Base-by-base conservation (phyloP, 2,888 invertebrate genomes). In the Alcis repandata region DNA sequence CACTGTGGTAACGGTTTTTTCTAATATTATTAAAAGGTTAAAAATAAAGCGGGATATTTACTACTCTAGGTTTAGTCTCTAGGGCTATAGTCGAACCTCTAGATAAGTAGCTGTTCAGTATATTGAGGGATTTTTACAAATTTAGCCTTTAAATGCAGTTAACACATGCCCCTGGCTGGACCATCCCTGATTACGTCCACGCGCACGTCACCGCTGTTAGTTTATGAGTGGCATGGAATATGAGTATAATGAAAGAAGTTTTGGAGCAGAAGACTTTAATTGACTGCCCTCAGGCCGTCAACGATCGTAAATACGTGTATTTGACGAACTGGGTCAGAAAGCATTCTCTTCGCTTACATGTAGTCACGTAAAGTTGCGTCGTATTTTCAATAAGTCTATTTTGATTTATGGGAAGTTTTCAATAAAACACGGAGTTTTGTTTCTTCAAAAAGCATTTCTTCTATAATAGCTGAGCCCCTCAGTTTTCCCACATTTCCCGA, bases 141-240 rank as follows among this genome's bases (percentile, higher is more conserved):
- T 40, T 10, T 6, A 15, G n/a, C 0, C 6, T 20, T 4, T n/a
- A 13, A 46, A 22, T 22, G 22, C 22, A 22, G 2, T 22, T 8
- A 22, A n/a, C 3, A 43, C 43, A 43, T 43, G 19, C 32, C 48
- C 32, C 48, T 20, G 7, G 2, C 15, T 8, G 13, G 32, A 17
- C 11, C 10, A 15, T 32, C 32, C 59, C 36, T 59, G 10, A 43
- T 1, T 52, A 19, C 51, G 43, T 43, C 59, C 51, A 20, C 51
- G 15, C 17, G 9, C 52, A 59, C 51, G 41, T 43, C 53, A 46
- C 22, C 7, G 65, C 69, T 71, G 69, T 71, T 63, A 61, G 63
- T 66, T 68, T 68, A 68, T 67, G 36, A 57, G 60, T 69, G 64
- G 58, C 60, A 53, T 53, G 22, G 43, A 58, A 62, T 69, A 67